These are phyloP conservation scores for Gandaritis pyraliata DNA, from an alignment of 2,888 invertebrate species.

Conservation along the genomic window DNA sequence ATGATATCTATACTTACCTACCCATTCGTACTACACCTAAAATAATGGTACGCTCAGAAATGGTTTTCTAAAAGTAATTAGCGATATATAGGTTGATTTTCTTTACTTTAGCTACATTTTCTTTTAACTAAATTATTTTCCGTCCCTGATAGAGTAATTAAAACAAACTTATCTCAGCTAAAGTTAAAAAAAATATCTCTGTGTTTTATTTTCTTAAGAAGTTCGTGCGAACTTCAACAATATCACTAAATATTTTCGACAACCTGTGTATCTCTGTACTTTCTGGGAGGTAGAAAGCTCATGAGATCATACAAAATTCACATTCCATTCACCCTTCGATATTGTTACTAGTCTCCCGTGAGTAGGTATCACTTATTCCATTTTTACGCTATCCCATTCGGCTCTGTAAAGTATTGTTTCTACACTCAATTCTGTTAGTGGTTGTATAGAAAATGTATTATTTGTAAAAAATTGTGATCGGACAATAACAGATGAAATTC, in stretches of 20 bases:
- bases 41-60: not conserved
- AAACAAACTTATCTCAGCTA: too few species aligned
- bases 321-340: not conserved
- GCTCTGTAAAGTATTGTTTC: conserved; percentile 1
- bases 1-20: not conserved
- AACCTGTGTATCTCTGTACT: not conserved
- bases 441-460: conserved; percentile 8
- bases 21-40: not conserved
- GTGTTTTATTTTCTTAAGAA: too few species aligned
- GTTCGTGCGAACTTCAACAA: too few species aligned
- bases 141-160: too few species aligned
- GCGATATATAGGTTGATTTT: too few species aligned
- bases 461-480: not conserved
- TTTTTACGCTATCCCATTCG: conserved; percentile 13
- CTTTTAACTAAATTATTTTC: too few species aligned
- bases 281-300: not conserved
- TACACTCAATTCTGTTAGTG: conserved; percentile 13
- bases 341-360: conserved; percentile 6
- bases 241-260: too few species aligned
- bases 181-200: too few species aligned
- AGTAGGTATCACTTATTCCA: conserved; percentile 9
- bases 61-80: too few species aligned
- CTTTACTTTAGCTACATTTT: too few species aligned
- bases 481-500: conserved; percentile 3
- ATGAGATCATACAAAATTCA: conserved; percentile 3